These are phyloP conservation scores for Odocoileus virginianus DNA, from an alignment of 2,113 vertebrate species.

Conservation along the genomic window DNA sequence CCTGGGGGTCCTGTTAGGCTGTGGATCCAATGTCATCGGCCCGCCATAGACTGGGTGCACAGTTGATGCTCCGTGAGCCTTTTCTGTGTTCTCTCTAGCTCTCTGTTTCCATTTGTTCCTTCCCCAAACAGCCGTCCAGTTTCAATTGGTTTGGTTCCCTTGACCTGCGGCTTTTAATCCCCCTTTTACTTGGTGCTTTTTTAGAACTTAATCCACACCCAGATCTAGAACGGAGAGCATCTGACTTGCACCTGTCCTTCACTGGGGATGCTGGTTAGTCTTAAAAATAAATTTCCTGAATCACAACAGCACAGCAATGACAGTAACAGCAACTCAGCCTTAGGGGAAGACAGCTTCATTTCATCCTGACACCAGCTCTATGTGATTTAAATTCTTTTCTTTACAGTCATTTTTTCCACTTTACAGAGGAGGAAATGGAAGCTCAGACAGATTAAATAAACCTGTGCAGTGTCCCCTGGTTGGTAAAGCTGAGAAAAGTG, in stretches of 20 bases:
- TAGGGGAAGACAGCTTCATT: not conserved
- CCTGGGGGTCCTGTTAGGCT: not conserved
- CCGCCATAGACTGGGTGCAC: too few relatives aligned
- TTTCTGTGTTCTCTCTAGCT: too few relatives aligned
- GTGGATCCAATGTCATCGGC: not conserved
- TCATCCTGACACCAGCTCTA: not conserved
- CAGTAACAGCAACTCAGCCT: not conserved
- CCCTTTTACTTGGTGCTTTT: not conserved
- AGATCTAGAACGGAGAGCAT: not conserved
- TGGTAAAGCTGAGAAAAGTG: not conserved
- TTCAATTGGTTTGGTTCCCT: not conserved
- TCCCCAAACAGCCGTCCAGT: not conserved
- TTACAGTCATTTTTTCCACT: not conserved
- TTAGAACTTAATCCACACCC: not conserved
- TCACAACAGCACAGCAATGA: not conserved
- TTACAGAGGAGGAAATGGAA: not conserved
- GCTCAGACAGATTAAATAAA: not conserved
- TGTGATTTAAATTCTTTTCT: not conserved
- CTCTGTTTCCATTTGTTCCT: not conserved
- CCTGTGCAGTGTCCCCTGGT: not conserved
- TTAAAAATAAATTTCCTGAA: not conserved
- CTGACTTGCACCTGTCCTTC: not conserved
- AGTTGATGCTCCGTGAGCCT: not conserved
- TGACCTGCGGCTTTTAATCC: not conserved
- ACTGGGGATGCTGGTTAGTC: not conserved